These are phyloP conservation scores for Plagodis pulveraria DNA, from an alignment of 2,888 invertebrate species.

Conservation along the genomic window DNA sequence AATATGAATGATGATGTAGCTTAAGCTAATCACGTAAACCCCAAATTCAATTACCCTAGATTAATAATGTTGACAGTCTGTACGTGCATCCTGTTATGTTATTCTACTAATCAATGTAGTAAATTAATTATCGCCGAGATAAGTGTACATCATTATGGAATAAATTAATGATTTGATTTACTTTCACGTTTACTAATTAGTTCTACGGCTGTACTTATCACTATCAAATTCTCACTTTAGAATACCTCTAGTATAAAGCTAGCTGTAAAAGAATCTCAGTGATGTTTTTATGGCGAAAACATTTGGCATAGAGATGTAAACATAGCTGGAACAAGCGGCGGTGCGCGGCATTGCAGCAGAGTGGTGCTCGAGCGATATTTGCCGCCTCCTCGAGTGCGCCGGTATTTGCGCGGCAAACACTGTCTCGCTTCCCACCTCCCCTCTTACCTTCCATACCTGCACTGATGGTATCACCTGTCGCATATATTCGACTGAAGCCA, in stretches of 20 bases:
- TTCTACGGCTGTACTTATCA: too few species aligned
- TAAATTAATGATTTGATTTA: too few species aligned
- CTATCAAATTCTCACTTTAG: not conserved
- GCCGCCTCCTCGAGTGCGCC: slow-evolving; percentile 65
- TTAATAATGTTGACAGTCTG: too few species aligned
- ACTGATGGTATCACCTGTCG: slow-evolving; percentile 43
- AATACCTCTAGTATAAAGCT: not conserved
- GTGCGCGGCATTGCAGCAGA: slow-evolving; percentile 56
- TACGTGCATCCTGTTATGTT: too few species aligned
- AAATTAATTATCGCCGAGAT: too few species aligned
- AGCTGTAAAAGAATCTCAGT: slow-evolving; percentile 33
- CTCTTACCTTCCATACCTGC: slow-evolving; percentile 25
- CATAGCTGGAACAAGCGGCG: slow-evolving; percentile 49
- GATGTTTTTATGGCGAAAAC: slow-evolving; percentile 50
- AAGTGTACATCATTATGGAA: too few species aligned
- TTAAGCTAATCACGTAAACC: too few species aligned
- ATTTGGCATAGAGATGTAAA: slow-evolving; percentile 58
- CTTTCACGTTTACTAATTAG: too few species aligned
- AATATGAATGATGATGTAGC: too few species aligned
- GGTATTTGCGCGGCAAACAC: slow-evolving; percentile 73
- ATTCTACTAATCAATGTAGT: too few species aligned
- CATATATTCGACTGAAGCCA: slow-evolving; percentile 23
- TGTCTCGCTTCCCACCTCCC: slow-evolving; percentile 22
- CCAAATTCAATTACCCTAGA: too few species aligned
- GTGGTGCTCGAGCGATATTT: slow-evolving; percentile 72